Evolutionary conservation across 37 sponge, comb jelly and placozoan species (phyloP).

Genomic region (Chondrosia reniformis): DNA sequence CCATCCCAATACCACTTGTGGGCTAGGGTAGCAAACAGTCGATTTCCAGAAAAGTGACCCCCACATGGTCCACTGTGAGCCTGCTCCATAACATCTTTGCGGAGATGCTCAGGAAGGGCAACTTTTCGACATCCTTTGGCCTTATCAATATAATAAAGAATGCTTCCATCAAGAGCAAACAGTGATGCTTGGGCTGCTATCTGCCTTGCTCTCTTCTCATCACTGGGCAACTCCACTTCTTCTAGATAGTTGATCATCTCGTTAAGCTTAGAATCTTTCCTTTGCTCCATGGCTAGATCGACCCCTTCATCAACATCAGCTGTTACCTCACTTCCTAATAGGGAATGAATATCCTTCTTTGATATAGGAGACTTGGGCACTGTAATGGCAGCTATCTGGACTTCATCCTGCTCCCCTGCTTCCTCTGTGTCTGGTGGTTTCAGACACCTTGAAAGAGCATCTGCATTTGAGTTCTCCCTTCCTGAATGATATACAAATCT

Average conservation of each 20-base stretch:
- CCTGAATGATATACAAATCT: slow-evolving; percentile 9
- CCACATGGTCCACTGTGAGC: slow-evolving; percentile 27
- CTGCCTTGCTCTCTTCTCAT: not conserved
- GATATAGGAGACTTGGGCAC: not conserved
- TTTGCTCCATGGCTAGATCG: slow-evolving; percentile 27
- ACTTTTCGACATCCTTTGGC: slow-evolving; percentile 2
- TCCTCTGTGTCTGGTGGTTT: not conserved
- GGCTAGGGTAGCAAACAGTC: slow-evolving; percentile 26
- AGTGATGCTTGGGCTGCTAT: not conserved
- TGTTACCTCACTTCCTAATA: not conserved
- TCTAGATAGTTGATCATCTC: slow-evolving; percentile 22
- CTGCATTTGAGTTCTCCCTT: slow-evolving; percentile 24
- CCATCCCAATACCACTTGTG: slow-evolving; percentile 31
- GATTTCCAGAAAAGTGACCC: slow-evolving; percentile 53
- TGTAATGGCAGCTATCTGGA: not conserved
- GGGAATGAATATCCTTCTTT: not conserved
- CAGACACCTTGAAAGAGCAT: slow-evolving; percentile 25
- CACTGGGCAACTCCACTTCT: slow-evolving; percentile 29
- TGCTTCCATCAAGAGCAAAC: slow-evolving; percentile 27
- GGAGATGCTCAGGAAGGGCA: slow-evolving; percentile 47
- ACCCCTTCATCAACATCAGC: not conserved
- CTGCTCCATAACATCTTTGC: slow-evolving; percentile 26
- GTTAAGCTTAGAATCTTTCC: slow-evolving; percentile 28
- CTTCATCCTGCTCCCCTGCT: not conserved
- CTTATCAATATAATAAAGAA: slow-evolving; percentile 37